These are phyloP conservation scores for Myiozetetes cayanensis DNA, from an alignment of 2,113 vertebrate species.

Conservation along the genomic window DNA sequence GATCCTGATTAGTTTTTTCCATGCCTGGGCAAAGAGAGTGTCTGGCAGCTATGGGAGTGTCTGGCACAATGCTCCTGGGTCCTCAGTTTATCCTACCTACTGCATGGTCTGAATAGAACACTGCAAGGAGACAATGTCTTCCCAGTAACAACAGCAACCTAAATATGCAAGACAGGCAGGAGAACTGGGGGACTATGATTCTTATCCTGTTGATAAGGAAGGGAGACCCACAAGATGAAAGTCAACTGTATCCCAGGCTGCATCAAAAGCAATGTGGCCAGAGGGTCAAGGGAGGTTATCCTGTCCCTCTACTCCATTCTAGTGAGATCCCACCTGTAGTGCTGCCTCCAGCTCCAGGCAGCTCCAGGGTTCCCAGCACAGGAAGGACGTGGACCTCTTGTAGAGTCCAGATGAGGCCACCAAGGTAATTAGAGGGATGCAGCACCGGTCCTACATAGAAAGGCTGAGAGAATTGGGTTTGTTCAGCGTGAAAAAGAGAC, in stretches of 20 bases:
- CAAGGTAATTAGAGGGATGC: not conserved
- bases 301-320: not conserved
- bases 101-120: rapidly evolving
- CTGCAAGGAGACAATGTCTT: not conserved
- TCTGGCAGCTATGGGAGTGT: not conserved
- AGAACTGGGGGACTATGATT: not conserved
- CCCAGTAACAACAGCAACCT: not conserved
- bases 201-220: not conserved
- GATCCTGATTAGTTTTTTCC: not conserved
- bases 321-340: not conserved
- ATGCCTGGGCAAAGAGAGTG: not conserved
- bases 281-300: not conserved
- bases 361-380: not conserved
- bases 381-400: not conserved
- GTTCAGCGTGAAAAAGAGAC: not conserved
- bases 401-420: not conserved
- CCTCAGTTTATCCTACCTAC: not conserved
- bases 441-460: not conserved
- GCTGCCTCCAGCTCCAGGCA: not conserved
- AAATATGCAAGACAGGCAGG: not conserved
- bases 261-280: not conserved
- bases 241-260: not conserved
- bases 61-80: not conserved
- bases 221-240: not conserved
- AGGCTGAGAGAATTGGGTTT: not conserved